Conservation (phyloP, 2,113 vertebrate species). For the Alaudala cheleensis region DNA sequence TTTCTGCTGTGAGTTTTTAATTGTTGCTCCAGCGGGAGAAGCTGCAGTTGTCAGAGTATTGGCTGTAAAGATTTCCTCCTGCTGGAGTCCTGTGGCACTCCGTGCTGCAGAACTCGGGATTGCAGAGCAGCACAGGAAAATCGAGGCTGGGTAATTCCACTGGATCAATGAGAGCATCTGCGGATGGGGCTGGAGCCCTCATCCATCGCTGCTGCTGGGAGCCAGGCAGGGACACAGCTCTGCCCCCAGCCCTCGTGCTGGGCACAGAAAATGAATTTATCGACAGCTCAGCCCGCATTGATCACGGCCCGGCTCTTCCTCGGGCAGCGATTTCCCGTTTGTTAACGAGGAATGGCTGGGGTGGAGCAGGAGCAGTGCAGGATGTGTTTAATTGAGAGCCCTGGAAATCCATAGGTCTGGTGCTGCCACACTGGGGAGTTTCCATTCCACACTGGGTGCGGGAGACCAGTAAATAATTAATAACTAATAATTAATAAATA, state of each 20-base stretch:
- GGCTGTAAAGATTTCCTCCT: conserved; percentile 38
- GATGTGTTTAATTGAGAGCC: not conserved
- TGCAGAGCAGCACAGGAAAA: not conserved
- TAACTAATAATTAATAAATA: too few relatives aligned
- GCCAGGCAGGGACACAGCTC: not conserved
- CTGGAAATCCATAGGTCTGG: fast-evolving
- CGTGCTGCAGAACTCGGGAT: not conserved
- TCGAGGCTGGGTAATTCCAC: not conserved
- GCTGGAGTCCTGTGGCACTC: not conserved
- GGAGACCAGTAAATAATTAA: not conserved
- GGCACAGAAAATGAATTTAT: not conserved
- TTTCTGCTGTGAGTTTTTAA: conserved; percentile 45
- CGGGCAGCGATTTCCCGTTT: not conserved
- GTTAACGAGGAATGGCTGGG: not conserved
- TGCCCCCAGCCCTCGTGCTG: not conserved
- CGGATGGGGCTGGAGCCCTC: not conserved
- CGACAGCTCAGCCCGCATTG: not conserved
- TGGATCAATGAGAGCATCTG: not conserved
- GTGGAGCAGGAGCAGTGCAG: not conserved
- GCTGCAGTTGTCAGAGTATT: conserved; percentile 17
- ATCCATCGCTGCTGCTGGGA: not conserved
- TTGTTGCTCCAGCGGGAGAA: conserved; percentile 22
- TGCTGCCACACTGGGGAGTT: fast-evolving
- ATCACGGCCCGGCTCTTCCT: not conserved
- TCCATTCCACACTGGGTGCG: fast-evolving